A percentile compares a stretch with the other conserved stretches of the same genome.
phyloP scores from a whole-genome alignment of 2,113 vertebrate genomes.

The Odocoileus hemionus region DNA sequence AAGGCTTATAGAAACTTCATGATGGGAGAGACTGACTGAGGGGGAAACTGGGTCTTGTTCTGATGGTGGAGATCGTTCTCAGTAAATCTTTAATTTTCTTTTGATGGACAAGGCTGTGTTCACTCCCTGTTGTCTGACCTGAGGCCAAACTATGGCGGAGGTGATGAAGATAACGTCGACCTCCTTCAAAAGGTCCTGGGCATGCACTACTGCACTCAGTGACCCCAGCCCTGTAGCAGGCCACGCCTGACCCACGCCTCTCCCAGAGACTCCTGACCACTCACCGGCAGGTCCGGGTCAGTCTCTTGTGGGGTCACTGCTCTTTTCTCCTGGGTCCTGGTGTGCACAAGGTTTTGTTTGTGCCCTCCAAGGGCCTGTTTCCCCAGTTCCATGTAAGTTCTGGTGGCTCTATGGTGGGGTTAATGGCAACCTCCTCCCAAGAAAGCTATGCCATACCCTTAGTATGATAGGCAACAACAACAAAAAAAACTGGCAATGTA shows the following conservation, averaged over 20 bases:
- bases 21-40: background rate
- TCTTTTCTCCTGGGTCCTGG: background rate
- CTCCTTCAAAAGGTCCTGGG: background rate
- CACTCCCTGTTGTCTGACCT: background rate
- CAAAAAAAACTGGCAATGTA: background rate
- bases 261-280: background rate
- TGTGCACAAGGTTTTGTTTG: background rate
- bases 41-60: background rate
- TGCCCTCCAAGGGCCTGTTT: background rate
- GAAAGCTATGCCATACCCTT: background rate
- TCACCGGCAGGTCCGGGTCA: background rate
- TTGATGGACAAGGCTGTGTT: background rate
- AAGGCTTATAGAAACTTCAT: background rate
- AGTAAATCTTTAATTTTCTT: background rate
- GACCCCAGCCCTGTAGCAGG: background rate
- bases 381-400: background rate
- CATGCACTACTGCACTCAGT: too few species aligned
- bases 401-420: background rate
- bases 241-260: rapidly evolving
- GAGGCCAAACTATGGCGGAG: background rate
- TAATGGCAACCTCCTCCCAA: background rate
- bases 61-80: background rate
- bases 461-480: background rate
- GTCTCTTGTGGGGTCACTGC: background rate
- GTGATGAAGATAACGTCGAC: background rate